A percentile compares a stretch with the other conserved stretches of the same genome.
These are phyloP conservation scores for Amblyteles armatorius DNA, from an alignment of 2,888 invertebrate species.

Conservation along the genomic window DNA sequence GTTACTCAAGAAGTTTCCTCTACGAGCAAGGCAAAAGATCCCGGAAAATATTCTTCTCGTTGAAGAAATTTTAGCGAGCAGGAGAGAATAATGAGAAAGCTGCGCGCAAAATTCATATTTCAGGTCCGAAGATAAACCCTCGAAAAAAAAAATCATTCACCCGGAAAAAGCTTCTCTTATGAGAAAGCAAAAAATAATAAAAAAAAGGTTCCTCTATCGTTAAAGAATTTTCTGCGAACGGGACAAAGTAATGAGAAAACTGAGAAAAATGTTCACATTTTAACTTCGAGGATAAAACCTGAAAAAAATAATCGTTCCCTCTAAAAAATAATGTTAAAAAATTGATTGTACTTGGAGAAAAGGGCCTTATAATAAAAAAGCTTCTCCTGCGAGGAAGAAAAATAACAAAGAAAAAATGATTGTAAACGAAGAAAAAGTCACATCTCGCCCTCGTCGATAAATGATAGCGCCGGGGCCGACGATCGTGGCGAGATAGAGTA, in stretches of 20 bases:
- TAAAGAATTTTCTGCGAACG: too few relatives aligned
- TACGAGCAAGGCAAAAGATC: not conserved
- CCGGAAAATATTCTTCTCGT: not conserved
- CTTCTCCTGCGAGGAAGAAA: not conserved
- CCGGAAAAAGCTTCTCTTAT: too few relatives aligned
- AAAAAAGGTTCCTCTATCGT: too few relatives aligned
- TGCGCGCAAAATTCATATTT: not conserved
- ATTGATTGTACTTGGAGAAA: too few relatives aligned
- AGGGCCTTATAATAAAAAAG: not conserved
- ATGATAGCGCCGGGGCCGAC: conserved; percentile 21
- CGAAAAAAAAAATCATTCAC: not conserved
- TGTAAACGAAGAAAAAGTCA: not conserved
- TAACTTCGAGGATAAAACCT: too few relatives aligned
- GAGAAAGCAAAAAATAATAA: not conserved
- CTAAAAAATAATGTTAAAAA: too few relatives aligned
- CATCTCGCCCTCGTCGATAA: conserved; percentile 53
- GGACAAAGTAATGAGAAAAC: too few relatives aligned
- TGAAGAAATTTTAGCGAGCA: not conserved
- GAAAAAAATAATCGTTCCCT: too few relatives aligned
- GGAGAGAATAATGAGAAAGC: too few relatives aligned
- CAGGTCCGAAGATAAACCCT: not conserved
- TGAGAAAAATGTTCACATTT: too few relatives aligned
- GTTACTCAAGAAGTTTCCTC: not conserved
- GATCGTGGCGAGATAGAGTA: not conserved
- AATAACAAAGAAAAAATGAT: not conserved